phyloP scores from a whole-genome alignment of 2,797 vertebrate species.

The Sebastes steindachneri region DNA sequence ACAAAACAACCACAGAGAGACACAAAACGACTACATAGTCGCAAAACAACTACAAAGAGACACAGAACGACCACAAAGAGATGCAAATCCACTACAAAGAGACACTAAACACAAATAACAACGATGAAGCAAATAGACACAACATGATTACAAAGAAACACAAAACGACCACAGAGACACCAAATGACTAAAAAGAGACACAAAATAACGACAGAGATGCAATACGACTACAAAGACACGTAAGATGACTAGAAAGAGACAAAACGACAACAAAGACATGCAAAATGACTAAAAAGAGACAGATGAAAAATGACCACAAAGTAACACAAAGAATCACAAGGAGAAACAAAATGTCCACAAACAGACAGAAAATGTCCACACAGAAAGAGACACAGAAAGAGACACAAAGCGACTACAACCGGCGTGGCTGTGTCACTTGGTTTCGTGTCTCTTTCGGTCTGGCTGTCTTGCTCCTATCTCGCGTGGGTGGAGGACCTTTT shows the following conservation, averaged over 20 bases:
- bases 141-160: neutral
- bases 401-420: fast-evolving
- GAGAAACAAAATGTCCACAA: neutral
- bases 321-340: neutral
- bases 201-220: neutral
- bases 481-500: neutral
- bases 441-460: neutral
- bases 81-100: neutral
- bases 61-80: neutral
- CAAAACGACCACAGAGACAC: too few species aligned
- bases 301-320: too few species aligned
- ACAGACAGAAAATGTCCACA: too few species aligned
- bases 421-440: neutral
- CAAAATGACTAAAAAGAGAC: neutral
- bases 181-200: too few species aligned
- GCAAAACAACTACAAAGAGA: neutral
- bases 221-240: neutral
- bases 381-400: too few species aligned
- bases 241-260: neutral
- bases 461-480: neutral
- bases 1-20: too few species aligned
- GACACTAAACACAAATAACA: too few species aligned
- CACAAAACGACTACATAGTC: neutral
- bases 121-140: too few species aligned
- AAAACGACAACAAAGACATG: neutral